These are phyloP conservation scores for Pomatostomus ruficeps DNA, from an alignment of 2,113 vertebrate species.

Conservation along the genomic window DNA sequence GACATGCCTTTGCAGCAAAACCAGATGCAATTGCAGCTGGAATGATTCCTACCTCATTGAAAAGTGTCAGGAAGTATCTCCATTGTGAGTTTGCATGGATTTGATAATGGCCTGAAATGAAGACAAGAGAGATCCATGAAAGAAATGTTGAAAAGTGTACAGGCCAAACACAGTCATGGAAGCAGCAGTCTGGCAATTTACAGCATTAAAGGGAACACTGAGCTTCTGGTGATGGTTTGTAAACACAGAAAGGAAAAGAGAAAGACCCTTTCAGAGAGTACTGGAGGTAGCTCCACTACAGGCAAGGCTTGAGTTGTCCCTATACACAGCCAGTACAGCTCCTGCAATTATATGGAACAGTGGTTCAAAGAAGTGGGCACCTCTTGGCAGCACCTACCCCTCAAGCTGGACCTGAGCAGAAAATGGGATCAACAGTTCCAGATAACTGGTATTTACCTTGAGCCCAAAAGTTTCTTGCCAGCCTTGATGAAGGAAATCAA, in stretches of 20 bases:
- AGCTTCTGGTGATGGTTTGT: neutral
- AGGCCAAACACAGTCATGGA: neutral
- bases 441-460: neutral
- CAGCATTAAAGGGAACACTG: neutral
- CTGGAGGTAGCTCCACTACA: neutral
- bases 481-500: neutral
- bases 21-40: neutral
- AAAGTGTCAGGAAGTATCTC: neutral
- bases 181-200: neutral
- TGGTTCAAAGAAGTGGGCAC: neutral
- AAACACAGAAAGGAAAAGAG: neutral
- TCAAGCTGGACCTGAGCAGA: neutral
- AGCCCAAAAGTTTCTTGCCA: neutral
- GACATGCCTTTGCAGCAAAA: neutral
- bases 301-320: neutral
- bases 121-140: neutral
- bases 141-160: neutral
- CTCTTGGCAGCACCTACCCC: neutral
- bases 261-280: neutral
- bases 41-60: neutral
- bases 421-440: neutral
- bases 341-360: neutral
- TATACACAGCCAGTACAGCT: neutral
- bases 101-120: neutral
- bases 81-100: accelerated